These are phyloP conservation scores for Ursus arctos DNA, from an alignment of 2,113 vertebrate species.

Conservation along the genomic window DNA sequence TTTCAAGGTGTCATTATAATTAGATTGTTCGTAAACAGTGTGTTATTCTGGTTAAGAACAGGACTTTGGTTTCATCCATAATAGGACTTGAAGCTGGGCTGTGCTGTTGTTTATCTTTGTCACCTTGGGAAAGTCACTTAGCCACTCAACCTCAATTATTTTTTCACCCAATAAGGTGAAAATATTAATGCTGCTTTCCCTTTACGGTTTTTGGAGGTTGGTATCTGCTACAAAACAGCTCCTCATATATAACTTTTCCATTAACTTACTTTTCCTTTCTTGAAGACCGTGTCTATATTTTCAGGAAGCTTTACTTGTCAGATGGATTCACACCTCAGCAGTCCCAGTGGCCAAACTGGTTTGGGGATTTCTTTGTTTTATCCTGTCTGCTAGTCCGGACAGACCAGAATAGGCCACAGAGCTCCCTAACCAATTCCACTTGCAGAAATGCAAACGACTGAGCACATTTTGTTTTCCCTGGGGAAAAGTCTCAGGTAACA, in stretches of 20 bases:
- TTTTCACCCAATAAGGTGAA: not conserved
- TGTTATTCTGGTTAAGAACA: not conserved
- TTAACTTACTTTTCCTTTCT: not conserved
- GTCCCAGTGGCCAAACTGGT: not conserved
- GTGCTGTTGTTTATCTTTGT: not conserved
- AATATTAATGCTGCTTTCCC: not conserved
- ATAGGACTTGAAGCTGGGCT: not conserved
- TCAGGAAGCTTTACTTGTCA: not conserved
- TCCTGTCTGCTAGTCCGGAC: not conserved
- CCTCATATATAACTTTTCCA: not conserved
- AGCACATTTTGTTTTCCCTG: slow-evolving; percentile 67
- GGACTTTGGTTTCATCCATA: not conserved
- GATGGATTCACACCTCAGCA: not conserved
- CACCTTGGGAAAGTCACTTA: not conserved
- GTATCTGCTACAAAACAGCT: not conserved
- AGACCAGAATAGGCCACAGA: not conserved
- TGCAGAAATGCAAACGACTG: slow-evolving; percentile 58
- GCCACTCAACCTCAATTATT: not conserved
- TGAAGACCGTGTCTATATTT: slow-evolving; percentile 9
- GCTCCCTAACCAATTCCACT: not conserved
- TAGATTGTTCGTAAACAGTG: not conserved
- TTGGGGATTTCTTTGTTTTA: not conserved
- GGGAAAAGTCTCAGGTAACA: slow-evolving; percentile 73
- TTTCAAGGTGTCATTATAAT: not conserved
- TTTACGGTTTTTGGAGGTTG: not conserved